Evolutionary conservation across 2,888 invertebrate genomes (phyloP).

Genomic region (Orthosia gracilis): DNA sequence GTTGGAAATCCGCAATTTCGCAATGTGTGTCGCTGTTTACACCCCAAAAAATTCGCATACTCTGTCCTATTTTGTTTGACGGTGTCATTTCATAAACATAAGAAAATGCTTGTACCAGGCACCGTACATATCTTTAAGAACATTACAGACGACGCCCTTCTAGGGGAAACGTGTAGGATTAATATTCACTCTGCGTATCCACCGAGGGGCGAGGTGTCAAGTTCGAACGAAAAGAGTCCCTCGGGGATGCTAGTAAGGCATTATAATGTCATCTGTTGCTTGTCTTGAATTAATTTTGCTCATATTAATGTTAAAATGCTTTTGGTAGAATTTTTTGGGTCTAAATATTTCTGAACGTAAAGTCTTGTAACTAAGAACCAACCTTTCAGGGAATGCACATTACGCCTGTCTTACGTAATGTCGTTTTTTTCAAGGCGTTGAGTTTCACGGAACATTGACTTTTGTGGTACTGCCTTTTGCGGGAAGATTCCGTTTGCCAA

Average conservation of each 20-base stretch:
- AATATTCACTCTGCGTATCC: constrained; percentile 63
- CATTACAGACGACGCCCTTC: constrained; percentile 36
- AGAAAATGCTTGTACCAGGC: constrained; percentile 24
- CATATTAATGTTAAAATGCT: constrained; percentile 16
- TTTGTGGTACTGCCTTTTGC: constrained; percentile 42
- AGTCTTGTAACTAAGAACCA: constrained; percentile 8
- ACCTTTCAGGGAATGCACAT: constrained; percentile 11
- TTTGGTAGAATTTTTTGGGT: neutral
- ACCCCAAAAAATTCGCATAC: constrained; percentile 12
- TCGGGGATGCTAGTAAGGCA: constrained; percentile 36
- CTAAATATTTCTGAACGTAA: neutral
- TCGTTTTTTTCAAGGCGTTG: constrained; percentile 35
- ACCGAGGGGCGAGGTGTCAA: constrained; percentile 61
- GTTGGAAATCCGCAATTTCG: constrained; percentile 20
- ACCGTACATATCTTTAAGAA: constrained; percentile 31
- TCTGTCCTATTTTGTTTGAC: constrained; percentile 28
- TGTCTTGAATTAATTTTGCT: constrained; percentile 50
- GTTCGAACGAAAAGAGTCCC: constrained; percentile 52
- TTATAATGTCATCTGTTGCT: constrained; percentile 63
- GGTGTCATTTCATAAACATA: constrained; percentile 40
- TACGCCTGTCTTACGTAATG: constrained; percentile 35
- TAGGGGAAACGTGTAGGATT: constrained; percentile 49
- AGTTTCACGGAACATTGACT: constrained; percentile 52
- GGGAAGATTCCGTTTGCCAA: constrained; percentile 14
- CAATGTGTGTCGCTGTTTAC: constrained; percentile 25